A percentile compares a stretch with the other conserved stretches of the same genome.
phyloP scores from a whole-genome alignment of 2,797 vertebrate species.

The Gadopsis bispinosus region DNA sequence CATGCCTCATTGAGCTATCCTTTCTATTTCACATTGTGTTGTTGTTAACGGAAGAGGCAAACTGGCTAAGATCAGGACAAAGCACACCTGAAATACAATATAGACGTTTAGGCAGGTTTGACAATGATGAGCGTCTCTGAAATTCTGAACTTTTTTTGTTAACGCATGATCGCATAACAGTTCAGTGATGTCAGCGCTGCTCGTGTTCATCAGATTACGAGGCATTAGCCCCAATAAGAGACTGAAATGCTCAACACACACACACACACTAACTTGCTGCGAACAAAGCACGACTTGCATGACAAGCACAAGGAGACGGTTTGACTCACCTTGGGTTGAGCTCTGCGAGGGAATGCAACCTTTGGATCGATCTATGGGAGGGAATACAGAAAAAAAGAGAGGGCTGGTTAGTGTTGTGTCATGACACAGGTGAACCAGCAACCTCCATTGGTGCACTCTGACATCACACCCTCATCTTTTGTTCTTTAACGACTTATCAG shows the following conservation, averaged over 20 bases:
- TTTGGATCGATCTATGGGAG: conserved; percentile 96
- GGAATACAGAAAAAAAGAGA: conserved; percentile 65
- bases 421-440: conserved; percentile 12
- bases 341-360: conserved; percentile 97
- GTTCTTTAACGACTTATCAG: conserved; percentile 5
- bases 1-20: not conserved
- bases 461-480: conserved; percentile 36
- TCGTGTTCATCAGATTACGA: conserved; percentile 68
- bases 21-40: conserved; percentile 4
- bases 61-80: conserved; percentile 3
- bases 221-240: conserved; percentile 63
- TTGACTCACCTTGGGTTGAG: conserved; percentile 96
- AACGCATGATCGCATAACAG: conserved; percentile 40
- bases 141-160: conserved; percentile 59
- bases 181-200: conserved; percentile 52
- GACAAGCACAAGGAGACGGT: not conserved
- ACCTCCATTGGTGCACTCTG: conserved; percentile 9
- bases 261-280: conserved; percentile 14
- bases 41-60: conserved; percentile 6
- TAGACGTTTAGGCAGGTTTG: conserved; percentile 12
- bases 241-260: conserved; percentile 39
- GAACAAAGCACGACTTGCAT: conserved; percentile 35
- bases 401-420: conserved; percentile 55
- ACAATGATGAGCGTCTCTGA: conserved; percentile 30
- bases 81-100: conserved; percentile 29